Base-by-base conservation (phyloP, 2,113 vertebrate species). In the Piaya cayana region DNA sequence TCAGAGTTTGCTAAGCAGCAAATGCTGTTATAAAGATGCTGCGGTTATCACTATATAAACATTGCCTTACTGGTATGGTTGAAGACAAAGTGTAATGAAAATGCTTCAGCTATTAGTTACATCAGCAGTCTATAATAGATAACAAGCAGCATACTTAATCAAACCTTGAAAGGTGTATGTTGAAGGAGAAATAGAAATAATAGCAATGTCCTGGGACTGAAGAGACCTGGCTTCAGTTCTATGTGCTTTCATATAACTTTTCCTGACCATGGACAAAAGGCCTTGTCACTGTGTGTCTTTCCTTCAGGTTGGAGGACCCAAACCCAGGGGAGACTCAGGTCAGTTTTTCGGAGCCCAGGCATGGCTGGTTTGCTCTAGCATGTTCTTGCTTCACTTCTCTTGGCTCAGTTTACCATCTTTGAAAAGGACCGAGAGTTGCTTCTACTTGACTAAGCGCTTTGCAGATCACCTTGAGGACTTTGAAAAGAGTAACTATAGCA, bases 351-450 rank as follows among this genome's bases (percentile, higher is more conserved):
- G 30, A 72, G 23, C 9, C 12, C 60, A 75, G 32, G 17, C 17
- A 37, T 0, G 1, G 27, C 32, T 1, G 2, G 6, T 34, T 26
- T 72, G 22, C 2, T 2, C 23, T 65, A 43, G 5, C 0, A 0
- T 21, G 22, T 64, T 26, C 10, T 68, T 36, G 34, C 8, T 67
- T 45, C 13, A 19, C 21, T 16, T 36, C 22, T 55, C 9, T 0
- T 27, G 15, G 36, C 27, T 88, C 26, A n/a, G 25, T 79, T 88
- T 75, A 3, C 52, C 29, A 34, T 16, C 29, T 69, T 26, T 78
- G 49, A 74, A 82, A 82, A 45, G 8, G 17, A 78, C 5, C 18
- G 13, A 49, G 5, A 18, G 3, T 8, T 47, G 19, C 58, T 67
- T 81, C 14, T 29, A 8, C 15, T 70, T 71, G 4, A 9, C 11